Evolutionary conservation across 2,888 invertebrate genomes (phyloP).

Genomic region (Tillus elongatus): DNA sequence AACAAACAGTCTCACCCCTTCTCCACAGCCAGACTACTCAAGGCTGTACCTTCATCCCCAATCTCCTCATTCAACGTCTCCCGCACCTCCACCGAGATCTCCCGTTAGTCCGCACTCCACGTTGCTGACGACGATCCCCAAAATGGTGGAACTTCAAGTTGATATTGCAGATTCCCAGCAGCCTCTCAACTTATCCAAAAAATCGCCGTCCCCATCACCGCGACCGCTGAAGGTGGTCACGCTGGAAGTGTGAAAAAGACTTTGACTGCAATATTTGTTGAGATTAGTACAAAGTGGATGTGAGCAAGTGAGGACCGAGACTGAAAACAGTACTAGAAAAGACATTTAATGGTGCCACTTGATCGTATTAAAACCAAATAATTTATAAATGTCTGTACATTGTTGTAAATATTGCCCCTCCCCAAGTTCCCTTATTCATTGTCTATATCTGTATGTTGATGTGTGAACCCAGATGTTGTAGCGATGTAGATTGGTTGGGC

Average conservation of each 20-base stretch:
- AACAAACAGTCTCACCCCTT: constrained; percentile 34
- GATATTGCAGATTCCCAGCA: constrained; percentile 73
- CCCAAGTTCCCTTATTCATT: constrained; percentile 11
- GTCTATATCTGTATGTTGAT: constrained; percentile 28
- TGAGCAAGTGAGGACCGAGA: constrained; percentile 25
- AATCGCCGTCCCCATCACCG: constrained; percentile 70
- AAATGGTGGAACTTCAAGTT: constrained; percentile 69
- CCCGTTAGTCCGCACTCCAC: constrained; percentile 44
- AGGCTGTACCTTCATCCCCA: constrained; percentile 37
- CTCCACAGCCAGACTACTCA: constrained; percentile 40
- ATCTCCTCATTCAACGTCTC: constrained; percentile 43
- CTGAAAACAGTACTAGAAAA: constrained; percentile 16
- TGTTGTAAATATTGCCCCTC: no score
- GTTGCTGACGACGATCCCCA: constrained; percentile 37
- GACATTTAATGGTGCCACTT: constrained; percentile 37
- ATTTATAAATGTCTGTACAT: constrained; percentile 29
- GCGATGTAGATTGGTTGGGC: constrained; percentile 29
- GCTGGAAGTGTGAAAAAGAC: constrained; percentile 35
- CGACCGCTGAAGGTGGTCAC: constrained; percentile 45
- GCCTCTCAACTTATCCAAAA: constrained; percentile 83
- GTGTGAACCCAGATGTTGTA: constrained; percentile 31
- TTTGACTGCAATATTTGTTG: constrained; percentile 16
- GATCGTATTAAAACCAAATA: constrained; percentile 44
- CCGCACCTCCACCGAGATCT: constrained; percentile 37
- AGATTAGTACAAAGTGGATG: constrained; percentile 38